Base-by-base conservation (phyloP, 2,113 vertebrate genomes). In the Poeciliopsis prolifica region DNA sequence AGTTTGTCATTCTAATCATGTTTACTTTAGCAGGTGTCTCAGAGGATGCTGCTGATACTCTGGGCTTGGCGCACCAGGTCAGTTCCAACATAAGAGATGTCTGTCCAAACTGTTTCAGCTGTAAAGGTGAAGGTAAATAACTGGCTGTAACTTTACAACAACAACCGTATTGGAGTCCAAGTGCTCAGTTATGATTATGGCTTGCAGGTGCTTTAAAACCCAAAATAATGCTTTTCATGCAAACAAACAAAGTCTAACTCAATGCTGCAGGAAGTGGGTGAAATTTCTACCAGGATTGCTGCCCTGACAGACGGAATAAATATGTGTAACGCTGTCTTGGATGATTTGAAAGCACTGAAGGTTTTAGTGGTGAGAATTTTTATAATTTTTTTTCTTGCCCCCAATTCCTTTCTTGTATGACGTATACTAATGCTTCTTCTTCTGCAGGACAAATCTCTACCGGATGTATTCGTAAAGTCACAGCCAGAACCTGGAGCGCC, bases 281-380 rank as follows among this genome's bases (percentile, higher is more conserved):
- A 68, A 6, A 31, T 92, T 0, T 42, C 83, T 0, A 69, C 35
- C 10, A 37, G 33, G 66, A 70, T 94, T 10, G 1, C 0, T 0
- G 69, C 22, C 0, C 60, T 90, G 7, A 79, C 87, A 11, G 75
- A 93, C 1, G 79, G 63, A n/a, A 61, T 92, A 1, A 51, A 33
- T 2, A 11, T 91, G 3, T 93, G 92, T 60, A 35, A 77, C 6
- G 17, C 6, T 4, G 72, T 95, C 48, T 19, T 93, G 48, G 31
- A 67, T 2, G 94, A 94, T 58, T 28, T 95, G 5, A 70, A 65
- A 31, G 74, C 72, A 0, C 73, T 95, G n/a, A 61, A 76, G 22
- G 60, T 88, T 11, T 1, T 93, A 4, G n/a, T n/a, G 82, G 93
- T 93, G 79, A 89, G 85, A 19, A 30, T 1, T 2, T 62, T 3